Evolutionary conservation across 2,888 invertebrate genomes (phyloP).

Genomic region (Gibbula magus): DNA sequence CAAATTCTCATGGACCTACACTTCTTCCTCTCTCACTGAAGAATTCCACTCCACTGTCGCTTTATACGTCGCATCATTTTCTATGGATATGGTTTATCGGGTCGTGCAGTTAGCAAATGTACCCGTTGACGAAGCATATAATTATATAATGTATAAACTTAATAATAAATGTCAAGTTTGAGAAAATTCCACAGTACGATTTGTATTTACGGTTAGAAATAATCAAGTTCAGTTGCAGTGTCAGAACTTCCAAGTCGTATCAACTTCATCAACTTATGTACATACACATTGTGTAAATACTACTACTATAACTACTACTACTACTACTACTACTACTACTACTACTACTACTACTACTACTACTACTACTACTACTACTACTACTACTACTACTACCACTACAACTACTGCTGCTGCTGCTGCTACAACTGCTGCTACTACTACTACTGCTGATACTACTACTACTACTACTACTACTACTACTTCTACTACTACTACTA

Average conservation of each 20-base stretch:
- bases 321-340: background rate
- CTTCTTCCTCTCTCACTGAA: no score
- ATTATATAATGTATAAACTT: no score
- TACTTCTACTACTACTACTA: background rate
- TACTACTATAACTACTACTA: background rate
- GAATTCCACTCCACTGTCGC: no score
- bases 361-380: background rate
- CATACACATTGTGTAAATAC: background rate
- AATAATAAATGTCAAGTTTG: no score
- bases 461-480: background rate
- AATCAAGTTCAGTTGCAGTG: background rate
- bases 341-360: background rate
- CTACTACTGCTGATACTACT: no score
- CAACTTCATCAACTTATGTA: background rate
- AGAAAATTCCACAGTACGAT: no score
- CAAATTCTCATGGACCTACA: no score
- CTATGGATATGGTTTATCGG: no score
- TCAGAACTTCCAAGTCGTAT: background rate
- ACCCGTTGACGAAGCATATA: no score
- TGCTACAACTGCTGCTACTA: background rate
- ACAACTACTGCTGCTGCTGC: background rate
- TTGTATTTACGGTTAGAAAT: no score
- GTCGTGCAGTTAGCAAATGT: no score
- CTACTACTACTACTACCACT: background rate
- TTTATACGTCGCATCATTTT: no score